Evolutionary conservation across 2,888 invertebrate species (phyloP).

Genomic region (Aphrophora alni): DNA sequence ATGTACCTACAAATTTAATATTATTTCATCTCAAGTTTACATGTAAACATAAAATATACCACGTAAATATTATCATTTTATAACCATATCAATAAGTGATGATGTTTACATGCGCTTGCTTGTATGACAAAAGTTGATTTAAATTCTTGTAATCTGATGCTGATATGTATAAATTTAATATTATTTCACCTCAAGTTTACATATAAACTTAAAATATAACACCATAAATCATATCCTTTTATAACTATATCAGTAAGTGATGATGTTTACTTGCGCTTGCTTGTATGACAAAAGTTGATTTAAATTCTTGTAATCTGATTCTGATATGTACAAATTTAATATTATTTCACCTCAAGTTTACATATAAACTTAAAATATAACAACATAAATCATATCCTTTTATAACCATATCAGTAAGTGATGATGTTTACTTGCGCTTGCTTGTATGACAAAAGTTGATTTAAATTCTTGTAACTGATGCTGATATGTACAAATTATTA

Average conservation of each 20-base stretch:
- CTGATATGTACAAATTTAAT: too few species aligned
- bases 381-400: background rate
- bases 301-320: background rate
- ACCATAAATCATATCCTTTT: too few species aligned
- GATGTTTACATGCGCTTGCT: constrained; percentile 26
- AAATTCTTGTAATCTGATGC: background rate
- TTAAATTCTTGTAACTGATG: background rate
- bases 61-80: background rate
- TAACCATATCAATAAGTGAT: background rate
- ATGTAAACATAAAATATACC: background rate
- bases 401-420: background rate
- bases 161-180: background rate
- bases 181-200: background rate
- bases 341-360: too few species aligned
- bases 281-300: constrained; percentile 8
- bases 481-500: background rate
- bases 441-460: background rate
- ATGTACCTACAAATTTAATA: too few species aligned
- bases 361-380: background rate
- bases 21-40: too few species aligned
- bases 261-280: constrained; percentile 21
- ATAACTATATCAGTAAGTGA: background rate
- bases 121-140: background rate
- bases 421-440: constrained; percentile 25
- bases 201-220: too few species aligned